phyloP scores from a whole-genome alignment of 1,140 invertebrate species.

The Acyrthosiphon pisum region DNA sequence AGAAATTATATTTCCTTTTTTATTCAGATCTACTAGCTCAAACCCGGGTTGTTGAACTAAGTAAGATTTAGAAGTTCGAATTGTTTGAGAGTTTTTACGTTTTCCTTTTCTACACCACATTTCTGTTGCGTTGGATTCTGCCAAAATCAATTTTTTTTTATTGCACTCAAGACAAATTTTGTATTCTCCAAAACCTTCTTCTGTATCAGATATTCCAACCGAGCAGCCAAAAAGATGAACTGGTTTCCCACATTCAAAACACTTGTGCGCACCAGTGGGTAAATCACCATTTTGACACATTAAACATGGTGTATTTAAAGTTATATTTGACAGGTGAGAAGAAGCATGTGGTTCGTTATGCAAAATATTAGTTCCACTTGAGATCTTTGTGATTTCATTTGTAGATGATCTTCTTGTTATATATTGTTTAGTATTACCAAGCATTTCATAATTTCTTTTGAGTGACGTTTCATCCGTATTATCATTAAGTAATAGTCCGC shows the following conservation, averaged over 20 bases:
- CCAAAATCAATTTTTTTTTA: not conserved
- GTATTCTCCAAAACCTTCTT: slow-evolving; percentile 14
- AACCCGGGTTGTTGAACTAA: slow-evolving; percentile 12
- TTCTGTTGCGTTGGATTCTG: slow-evolving; percentile 1
- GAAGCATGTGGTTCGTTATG: not conserved
- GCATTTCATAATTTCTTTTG: not conserved
- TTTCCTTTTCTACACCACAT: not conserved
- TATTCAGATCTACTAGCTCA: slow-evolving; percentile 12
- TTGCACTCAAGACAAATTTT: slow-evolving; percentile 14
- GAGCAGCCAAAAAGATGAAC: slow-evolving; percentile 18
- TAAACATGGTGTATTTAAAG: not conserved
- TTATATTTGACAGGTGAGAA: not conserved
- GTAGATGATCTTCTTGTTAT: no score
- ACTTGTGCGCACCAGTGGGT: not conserved
- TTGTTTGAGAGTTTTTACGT: not conserved
- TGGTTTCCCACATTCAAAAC: slow-evolving; percentile 1
- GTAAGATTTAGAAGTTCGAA: not conserved
- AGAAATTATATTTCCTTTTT: not conserved
- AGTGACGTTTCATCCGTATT: not conserved
- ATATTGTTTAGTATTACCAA: no score
- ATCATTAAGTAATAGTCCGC: not conserved
- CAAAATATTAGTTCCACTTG: no score
- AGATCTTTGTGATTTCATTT: no score
- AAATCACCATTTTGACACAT: not conserved
- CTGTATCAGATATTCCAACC: not conserved